Percentiles rank a stretch among this genome's conserved stretches.
phyloP scores from a whole-genome alignment of 2,888 invertebrate genomes.

The Eupsilia transversa region DNA sequence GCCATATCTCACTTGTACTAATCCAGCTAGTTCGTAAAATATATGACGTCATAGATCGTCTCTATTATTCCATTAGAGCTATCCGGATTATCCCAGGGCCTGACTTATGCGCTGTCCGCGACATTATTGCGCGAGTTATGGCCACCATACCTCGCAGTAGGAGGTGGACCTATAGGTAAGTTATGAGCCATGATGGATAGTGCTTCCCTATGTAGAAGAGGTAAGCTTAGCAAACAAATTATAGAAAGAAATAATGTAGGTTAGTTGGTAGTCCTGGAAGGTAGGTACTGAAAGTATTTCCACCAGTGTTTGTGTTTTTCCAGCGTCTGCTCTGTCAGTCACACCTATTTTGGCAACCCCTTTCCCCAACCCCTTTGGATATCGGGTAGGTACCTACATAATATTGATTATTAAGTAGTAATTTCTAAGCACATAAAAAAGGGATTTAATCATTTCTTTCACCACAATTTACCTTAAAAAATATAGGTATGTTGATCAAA shows the following conservation, averaged over 20 bases:
- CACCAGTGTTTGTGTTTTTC: neutral
- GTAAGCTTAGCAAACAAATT: neutral
- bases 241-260: neutral
- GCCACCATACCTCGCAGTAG: slow-evolving; percentile 52
- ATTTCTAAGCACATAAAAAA: neutral
- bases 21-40: slow-evolving; percentile 66
- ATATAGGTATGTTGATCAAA: neutral
- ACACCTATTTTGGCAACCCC: neutral
- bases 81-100: slow-evolving; percentile 69
- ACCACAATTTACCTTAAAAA: neutral
- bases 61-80: slow-evolving; percentile 75
- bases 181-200: slow-evolving; percentile 36
- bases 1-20: slow-evolving; percentile 48
- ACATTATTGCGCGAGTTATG: slow-evolving; percentile 66
- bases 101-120: slow-evolving; percentile 72
- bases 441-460: neutral
- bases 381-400: too few relatives aligned
- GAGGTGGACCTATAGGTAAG: slow-evolving; percentile 48
- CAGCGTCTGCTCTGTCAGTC: neutral
- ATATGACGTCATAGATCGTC: slow-evolving; percentile 71
- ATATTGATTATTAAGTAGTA: neutral
- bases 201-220: neutral
- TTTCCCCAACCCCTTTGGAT: too few relatives aligned
- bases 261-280: neutral
- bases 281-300: neutral